A percentile compares a stretch with the other conserved stretches of the same genome.
These are phyloP conservation scores for Stercorarius parasiticus DNA, from an alignment of 2,113 vertebrate species.

Conservation along the genomic window DNA sequence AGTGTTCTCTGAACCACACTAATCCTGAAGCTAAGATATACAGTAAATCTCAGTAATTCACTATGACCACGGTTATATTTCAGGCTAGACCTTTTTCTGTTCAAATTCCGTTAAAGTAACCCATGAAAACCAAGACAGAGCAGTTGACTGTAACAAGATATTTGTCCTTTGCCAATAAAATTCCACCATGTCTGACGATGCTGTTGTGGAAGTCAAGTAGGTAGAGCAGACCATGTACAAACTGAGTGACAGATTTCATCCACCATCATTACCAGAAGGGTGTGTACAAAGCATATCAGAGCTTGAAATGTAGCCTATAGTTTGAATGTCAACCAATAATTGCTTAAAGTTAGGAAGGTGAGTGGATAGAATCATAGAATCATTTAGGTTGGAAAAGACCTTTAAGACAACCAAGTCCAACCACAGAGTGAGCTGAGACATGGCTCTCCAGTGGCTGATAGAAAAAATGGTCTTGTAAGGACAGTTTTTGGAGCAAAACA, in stretches of 20 bases:
- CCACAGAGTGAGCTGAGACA: not conserved
- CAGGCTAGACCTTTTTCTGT: not conserved
- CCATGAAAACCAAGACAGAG: not conserved
- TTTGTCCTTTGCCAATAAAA: not conserved
- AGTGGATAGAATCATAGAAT: not conserved
- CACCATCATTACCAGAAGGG: not conserved
- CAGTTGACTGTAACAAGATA: not conserved
- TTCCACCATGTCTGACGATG: not conserved
- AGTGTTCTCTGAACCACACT: not conserved
- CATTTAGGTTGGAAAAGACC: not conserved
- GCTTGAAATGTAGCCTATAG: not conserved
- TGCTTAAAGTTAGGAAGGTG: not conserved
- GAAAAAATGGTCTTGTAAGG: not conserved
- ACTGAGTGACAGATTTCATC: not conserved
- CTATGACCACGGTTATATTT: not conserved
- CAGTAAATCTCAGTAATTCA: not conserved
- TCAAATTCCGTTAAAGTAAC: not conserved
- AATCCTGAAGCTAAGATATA: not conserved
- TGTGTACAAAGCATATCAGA: not conserved
- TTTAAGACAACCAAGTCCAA: not conserved
- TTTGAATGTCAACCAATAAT: not conserved
- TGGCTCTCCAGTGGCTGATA: not conserved
- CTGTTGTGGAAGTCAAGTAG: not conserved
- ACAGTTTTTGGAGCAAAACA: not conserved
- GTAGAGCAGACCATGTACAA: not conserved